These are phyloP conservation scores for Lophotriccus pileatus DNA, from an alignment of 2,797 vertebrate species.

Conservation along the genomic window DNA sequence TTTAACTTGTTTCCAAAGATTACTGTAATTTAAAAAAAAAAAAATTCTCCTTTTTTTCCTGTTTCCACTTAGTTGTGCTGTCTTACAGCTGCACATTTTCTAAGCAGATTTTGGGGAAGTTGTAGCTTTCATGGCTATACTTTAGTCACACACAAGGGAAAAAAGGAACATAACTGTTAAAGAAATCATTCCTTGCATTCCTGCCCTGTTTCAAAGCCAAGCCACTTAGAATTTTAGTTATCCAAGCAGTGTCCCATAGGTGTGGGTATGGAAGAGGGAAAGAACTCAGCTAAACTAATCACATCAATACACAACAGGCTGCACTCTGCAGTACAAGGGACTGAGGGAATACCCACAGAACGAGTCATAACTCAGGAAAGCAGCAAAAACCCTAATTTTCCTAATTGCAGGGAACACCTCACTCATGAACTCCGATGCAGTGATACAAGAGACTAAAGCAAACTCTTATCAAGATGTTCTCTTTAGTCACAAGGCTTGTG, in stretches of 20 bases:
- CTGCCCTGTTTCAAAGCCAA: not conserved
- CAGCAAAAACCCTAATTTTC: not conserved
- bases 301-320: not conserved
- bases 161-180: not conserved
- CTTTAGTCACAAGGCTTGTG: not conserved
- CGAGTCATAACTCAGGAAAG: not conserved
- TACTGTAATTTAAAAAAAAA: fast-evolving
- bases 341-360: not conserved
- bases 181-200: not conserved
- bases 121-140: not conserved
- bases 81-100: not conserved
- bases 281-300: not conserved
- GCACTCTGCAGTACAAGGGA: not conserved
- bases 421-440: not conserved
- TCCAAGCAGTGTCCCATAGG: not conserved
- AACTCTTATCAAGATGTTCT: not conserved
- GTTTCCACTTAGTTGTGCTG: not conserved
- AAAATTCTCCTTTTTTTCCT: not conserved
- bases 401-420: not conserved
- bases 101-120: not conserved
- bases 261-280: not conserved
- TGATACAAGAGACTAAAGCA: not conserved
- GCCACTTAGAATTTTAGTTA: not conserved
- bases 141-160: not conserved
- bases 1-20: not conserved